These are phyloP conservation scores for Lucinisca nassula DNA, from an alignment of 2,888 invertebrate genomes.

Conservation along the genomic window DNA sequence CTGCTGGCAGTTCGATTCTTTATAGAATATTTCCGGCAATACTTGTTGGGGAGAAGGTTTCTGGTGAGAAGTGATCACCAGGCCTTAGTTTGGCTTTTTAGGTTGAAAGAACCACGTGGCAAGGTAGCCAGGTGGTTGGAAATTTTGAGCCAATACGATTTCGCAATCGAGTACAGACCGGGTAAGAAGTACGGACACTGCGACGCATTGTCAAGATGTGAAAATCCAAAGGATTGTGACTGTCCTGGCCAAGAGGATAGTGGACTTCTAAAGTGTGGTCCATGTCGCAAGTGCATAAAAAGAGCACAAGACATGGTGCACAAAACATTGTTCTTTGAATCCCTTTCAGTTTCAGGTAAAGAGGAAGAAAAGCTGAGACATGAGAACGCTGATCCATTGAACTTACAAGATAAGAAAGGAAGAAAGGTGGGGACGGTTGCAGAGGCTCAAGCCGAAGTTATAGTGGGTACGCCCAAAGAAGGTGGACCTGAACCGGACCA, in stretches of 20 bases:
- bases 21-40: conserved; percentile 35
- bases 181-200: conserved; percentile 2
- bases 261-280: no score
- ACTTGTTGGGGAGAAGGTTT: conserved; percentile 22
- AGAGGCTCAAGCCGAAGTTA: no score
- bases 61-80: conserved; percentile 20
- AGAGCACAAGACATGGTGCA: no score
- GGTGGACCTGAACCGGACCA: no score
- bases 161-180: conserved; percentile 23
- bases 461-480: no score
- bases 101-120: conserved; percentile 19
- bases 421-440: no score
- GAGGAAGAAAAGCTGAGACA: no score
- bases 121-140: conserved; percentile 28
- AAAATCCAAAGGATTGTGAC: conserved; percentile 1
- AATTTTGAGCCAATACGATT: conserved; percentile 19
- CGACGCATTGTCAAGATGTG: conserved; percentile 25
- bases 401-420: no score
- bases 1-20: conserved; percentile 12
- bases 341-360: no score
- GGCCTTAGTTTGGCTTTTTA: conserved; percentile 28
- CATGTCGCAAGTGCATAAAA: no score
- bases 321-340: no score
- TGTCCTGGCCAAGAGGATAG: background rate
- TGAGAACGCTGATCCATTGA: no score